Base-by-base conservation (phyloP, 2,888 invertebrate species). In the Agrochola lota region DNA sequence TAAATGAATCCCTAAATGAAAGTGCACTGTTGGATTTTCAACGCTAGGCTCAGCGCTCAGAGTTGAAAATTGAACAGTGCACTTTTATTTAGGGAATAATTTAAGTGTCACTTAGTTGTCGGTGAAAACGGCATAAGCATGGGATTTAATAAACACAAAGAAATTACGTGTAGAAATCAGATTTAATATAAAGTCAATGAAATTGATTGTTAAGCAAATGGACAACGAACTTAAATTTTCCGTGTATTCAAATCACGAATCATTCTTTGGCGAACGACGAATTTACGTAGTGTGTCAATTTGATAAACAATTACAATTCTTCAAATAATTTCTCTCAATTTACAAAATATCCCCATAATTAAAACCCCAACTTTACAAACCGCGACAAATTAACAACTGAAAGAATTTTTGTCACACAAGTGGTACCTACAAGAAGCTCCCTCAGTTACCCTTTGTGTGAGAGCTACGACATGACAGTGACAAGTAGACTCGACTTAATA, bases 381-480 rank as follows among this genome's bases (percentile, higher is more conserved):
- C 23, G 1, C 59, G 23, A 72, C 49, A 85, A 85, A 77, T 75
- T 83, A 77, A 79, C 81, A 79, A 71, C 79, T 81, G 40, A 49
- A 78, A 87, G 73, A 83, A 79, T 78, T 80, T 81, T 74, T 59
- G 76, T 63, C 81, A 80, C 81, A 78, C 77, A 80, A 81, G 84
- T 80, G 84, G 1, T 78, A 85, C 30, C 30, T 30, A 30, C 85
- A 85, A 88, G 89, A 77, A 82, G 68, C 75, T 17, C 59, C 78
- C 82, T 80, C 78, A 83, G 85, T 86, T 83, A 79, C 88, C 78
- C 91, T 89, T 89, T 89, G 91, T 88, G 82, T 59, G 20, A 85
- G 86, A 72, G 46, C 67, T 81, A 67, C 81, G 80, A 83, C 86
- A 75, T 86, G 92, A 91, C 91, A 90, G 85, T 89, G 91, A 91